A percentile compares a stretch with the other conserved stretches of the same genome.
These are phyloP conservation scores for Blera fallax DNA, from an alignment of 2,888 invertebrate species.

Conservation along the genomic window DNA sequence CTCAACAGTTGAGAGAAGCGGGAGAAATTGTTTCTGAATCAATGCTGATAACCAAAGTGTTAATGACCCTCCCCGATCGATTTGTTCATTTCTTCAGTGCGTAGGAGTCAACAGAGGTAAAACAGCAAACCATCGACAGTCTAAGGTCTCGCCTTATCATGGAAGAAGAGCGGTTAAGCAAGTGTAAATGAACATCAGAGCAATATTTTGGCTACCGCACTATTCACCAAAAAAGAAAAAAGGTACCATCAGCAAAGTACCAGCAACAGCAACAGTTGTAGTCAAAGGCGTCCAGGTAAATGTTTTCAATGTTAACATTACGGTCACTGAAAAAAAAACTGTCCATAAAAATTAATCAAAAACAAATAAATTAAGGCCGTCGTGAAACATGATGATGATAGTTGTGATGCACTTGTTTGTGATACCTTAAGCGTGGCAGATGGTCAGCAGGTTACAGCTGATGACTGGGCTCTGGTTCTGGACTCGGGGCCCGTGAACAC, in stretches of 20 bases:
- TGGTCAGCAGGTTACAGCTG: too few species aligned
- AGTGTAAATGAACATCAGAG: background rate
- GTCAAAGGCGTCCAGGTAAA: background rate
- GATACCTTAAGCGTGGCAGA: too few species aligned
- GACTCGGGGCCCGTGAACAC: too few species aligned
- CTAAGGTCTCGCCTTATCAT: slow-evolving; percentile 13
- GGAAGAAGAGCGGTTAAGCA: slow-evolving; percentile 36
- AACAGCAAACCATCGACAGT: background rate
- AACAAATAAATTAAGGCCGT: background rate
- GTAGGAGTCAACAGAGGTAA: slow-evolving; percentile 14
- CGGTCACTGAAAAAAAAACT: background rate
- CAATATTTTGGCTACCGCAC: too few species aligned
- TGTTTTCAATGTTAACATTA: too few species aligned
- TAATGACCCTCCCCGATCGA: slow-evolving; percentile 14
- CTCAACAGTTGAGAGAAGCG: slow-evolving; percentile 50
- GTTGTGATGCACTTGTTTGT: too few species aligned
- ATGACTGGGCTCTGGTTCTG: too few species aligned
- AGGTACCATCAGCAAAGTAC: background rate
- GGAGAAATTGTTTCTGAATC: slow-evolving; percentile 21
- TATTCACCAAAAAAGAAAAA: background rate
- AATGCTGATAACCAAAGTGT: slow-evolving; percentile 27
- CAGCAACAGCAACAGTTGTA: background rate
- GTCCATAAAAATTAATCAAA: background rate
- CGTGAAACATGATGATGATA: background rate
- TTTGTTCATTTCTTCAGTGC: slow-evolving; percentile 5